A percentile compares a stretch with the other conserved stretches of the same genome.
Evolutionary conservation across 1,140 invertebrate genomes (phyloP).

Genomic region (Meloidogyne exigua): DNA sequence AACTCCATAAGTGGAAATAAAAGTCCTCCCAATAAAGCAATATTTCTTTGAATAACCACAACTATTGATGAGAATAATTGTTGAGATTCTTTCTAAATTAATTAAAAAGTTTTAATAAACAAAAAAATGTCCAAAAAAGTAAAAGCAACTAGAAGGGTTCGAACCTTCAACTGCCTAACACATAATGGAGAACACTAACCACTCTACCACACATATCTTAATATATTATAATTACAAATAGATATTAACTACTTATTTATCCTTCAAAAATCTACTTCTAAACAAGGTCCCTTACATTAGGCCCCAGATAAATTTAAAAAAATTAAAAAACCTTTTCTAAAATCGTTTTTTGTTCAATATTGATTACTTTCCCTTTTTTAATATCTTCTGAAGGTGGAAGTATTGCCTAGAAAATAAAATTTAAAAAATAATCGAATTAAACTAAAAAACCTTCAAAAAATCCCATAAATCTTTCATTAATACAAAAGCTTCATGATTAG

Average conservation of each 20-base stretch:
- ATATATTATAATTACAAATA: neutral
- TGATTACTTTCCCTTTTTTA: slow-evolving; percentile 4
- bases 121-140: neutral
- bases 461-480: slow-evolving; percentile 25
- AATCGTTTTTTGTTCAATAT: neutral
- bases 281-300: no score
- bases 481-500: slow-evolving; percentile 21
- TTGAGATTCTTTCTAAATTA: slow-evolving; percentile 19
- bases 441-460: slow-evolving; percentile 25
- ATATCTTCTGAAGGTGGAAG: neutral
- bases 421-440: neutral
- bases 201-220: no score
- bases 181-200: neutral
- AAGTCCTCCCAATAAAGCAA: slow-evolving; percentile 9
- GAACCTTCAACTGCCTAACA: neutral
- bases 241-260: no score
- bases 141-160: neutral
- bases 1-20: slow-evolving; percentile 12
- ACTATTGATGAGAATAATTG: slow-evolving; percentile 14
- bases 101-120: neutral
- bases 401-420: neutral
- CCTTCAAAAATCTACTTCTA: no score
- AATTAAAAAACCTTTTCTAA: neutral
- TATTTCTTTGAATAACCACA: slow-evolving; percentile 14
- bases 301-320: no score